Base-by-base conservation (phyloP, 2,797 vertebrate species). In the Hydrophis major region DNA sequence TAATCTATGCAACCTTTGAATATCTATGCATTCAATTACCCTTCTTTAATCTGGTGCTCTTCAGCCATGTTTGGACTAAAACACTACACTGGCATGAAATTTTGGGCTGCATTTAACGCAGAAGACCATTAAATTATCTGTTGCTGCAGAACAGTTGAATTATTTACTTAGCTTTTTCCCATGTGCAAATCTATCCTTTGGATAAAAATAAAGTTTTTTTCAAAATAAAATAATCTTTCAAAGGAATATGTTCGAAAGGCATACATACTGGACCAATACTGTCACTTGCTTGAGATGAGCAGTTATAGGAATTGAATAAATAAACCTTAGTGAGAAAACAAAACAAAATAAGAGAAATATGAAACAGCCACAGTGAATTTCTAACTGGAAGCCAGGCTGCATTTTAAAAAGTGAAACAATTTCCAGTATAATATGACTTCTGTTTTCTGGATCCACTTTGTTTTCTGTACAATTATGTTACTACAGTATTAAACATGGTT, bases 381-480 rank as follows among this genome's bases (percentile, higher is more conserved):
- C 91, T 87, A 95, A 56, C 12, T 60, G 93, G 32, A 94, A 22
- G 91, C 91, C 69, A 92, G 37, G 61, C 2, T 91, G 22, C 47
- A 66, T 89, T 55, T 90, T 55, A 74, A 93, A 92, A 55, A n/a
- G 91, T 47, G 89, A 20, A 37, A 91, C 66, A 87, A 32, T 89
- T 69, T 86, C 55, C 50, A 86, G 95, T 63, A 95, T 89, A 87
- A 86, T 86, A 14, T 78, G 42, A 78, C 53, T 5, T 63, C n/a
- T 0, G 42, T 63, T 22, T 56, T 94, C 74, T 88, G 78, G 69
- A 27, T 32, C 89, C 91, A 27, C n/a, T 28, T 59, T 42, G 0
- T 90, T 88, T 27, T 78, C 53, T 93, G 28, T 37, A 53, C 87
- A 91, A 63, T 92, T 93, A 94, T 88, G 90, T 92, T 94, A 92